Evolutionary conservation across 1,140 invertebrate species (phyloP).

Genomic region (Lasaia peninsularis): DNA sequence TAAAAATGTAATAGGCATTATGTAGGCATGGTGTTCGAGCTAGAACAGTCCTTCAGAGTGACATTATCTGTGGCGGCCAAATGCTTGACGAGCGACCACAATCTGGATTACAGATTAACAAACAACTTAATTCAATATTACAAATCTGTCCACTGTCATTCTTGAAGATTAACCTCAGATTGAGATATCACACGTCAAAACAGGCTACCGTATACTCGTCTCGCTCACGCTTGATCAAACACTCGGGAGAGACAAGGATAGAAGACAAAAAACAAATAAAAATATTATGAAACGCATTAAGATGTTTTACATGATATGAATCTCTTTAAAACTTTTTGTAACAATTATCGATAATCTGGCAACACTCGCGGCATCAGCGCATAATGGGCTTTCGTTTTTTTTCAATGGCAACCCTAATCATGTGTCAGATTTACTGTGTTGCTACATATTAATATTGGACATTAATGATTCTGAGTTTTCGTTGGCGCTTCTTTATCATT

Average conservation of each 20-base stretch:
- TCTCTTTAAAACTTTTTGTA: slow-evolving; percentile 62
- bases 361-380: slow-evolving; percentile 61
- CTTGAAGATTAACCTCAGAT: slow-evolving; percentile 52
- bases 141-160: slow-evolving; percentile 45
- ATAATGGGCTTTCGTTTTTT: slow-evolving; percentile 60
- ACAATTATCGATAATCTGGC: slow-evolving; percentile 74
- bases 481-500: slow-evolving; percentile 6
- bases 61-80: neutral
- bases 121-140: slow-evolving; percentile 45
- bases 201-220: slow-evolving; percentile 30
- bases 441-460: slow-evolving; percentile 44
- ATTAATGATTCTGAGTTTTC: slow-evolving; percentile 11
- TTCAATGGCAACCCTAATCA: slow-evolving; percentile 69
- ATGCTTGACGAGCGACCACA: slow-evolving; percentile 17
- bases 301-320: slow-evolving; percentile 68
- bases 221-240: slow-evolving; percentile 33
- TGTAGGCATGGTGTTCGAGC: too few species aligned
- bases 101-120: slow-evolving; percentile 32
- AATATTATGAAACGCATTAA: slow-evolving; percentile 67
- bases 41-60: too few species aligned
- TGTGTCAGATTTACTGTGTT: slow-evolving; percentile 68
- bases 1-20: too few species aligned
- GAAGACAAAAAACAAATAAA: slow-evolving; percentile 62
- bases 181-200: slow-evolving; percentile 56
- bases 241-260: slow-evolving; percentile 32